Conservation (phyloP, 2,797 vertebrate species). For the Phalanger gymnotis region DNA sequence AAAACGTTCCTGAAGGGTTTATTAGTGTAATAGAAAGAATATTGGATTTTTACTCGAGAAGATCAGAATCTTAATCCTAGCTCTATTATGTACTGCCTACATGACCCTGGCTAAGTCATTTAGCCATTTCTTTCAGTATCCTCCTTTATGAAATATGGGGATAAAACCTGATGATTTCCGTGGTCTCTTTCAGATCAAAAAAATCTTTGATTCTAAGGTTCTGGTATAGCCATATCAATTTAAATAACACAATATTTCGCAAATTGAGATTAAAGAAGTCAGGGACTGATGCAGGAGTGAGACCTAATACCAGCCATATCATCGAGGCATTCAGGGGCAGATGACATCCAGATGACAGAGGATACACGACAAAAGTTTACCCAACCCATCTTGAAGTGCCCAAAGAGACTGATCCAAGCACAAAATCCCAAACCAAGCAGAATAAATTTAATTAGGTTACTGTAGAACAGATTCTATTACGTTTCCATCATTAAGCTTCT, state of each 20-base stretch:
- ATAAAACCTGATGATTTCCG: neutral
- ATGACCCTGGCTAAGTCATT: neutral
- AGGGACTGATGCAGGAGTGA: neutral
- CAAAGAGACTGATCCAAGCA: neutral
- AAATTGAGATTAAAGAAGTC: neutral
- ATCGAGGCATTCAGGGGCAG: too few species aligned
- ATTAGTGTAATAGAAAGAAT: neutral
- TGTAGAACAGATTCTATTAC: neutral
- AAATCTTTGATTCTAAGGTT: neutral
- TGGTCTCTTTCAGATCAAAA: neutral
- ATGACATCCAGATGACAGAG: neutral
- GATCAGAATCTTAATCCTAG: neutral
- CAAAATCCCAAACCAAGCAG: neutral
- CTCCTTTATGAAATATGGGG: neutral
- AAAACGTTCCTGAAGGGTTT: neutral
- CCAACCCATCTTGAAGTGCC: neutral
- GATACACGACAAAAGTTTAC: neutral
- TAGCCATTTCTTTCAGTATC: neutral
- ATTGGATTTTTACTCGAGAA: neutral
- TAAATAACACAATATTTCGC: neutral
- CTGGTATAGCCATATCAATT: neutral
- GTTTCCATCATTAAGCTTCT: neutral
- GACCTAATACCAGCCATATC: too few species aligned
- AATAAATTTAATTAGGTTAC: neutral
- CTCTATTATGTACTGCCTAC: neutral